A percentile compares a stretch with the other conserved stretches of the same genome.
Evolutionary conservation across 2,888 invertebrate species (phyloP).

Genomic region (Lycaena phlaeas): DNA sequence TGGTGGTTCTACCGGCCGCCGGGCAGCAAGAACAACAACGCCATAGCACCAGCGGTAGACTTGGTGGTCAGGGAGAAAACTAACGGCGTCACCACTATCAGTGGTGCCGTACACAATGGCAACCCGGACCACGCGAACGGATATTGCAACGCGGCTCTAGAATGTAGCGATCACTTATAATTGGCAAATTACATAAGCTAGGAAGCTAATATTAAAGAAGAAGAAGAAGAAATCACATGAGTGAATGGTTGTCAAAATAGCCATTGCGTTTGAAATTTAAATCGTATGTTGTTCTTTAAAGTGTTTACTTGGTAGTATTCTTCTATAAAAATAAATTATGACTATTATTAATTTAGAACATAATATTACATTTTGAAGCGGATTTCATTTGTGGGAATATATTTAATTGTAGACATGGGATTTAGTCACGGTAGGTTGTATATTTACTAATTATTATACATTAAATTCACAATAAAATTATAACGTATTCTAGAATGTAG

Average conservation of each 20-base stretch:
- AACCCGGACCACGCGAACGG: constrained; percentile 37
- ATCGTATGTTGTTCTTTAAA: too few relatives aligned
- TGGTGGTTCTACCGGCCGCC: constrained; percentile 84
- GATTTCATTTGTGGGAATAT: too few relatives aligned
- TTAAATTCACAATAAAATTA: background rate
- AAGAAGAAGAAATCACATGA: too few relatives aligned
- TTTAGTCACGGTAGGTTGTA: background rate
- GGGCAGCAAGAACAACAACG: constrained; percentile 43
- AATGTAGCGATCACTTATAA: constrained; percentile 62
- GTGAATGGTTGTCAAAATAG: too few relatives aligned
- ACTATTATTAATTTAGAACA: too few relatives aligned
- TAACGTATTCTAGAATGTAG: background rate
- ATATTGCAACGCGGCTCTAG: constrained; percentile 57
- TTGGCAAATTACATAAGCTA: constrained; percentile 5
- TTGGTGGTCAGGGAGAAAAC: constrained; percentile 28
- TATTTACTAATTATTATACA: background rate
- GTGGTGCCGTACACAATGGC: constrained; percentile 30
- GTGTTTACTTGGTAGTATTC: too few relatives aligned
- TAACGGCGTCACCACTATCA: constrained; percentile 33
- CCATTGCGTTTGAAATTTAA: too few relatives aligned
- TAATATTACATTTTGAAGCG: too few relatives aligned
- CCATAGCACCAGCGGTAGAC: constrained; percentile 46
- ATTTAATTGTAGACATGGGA: too few relatives aligned
- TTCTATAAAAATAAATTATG: too few relatives aligned
- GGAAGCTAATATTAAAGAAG: too few relatives aligned